Conservation (phyloP, 2,113 vertebrate species). For the Strigops habroptila region DNA sequence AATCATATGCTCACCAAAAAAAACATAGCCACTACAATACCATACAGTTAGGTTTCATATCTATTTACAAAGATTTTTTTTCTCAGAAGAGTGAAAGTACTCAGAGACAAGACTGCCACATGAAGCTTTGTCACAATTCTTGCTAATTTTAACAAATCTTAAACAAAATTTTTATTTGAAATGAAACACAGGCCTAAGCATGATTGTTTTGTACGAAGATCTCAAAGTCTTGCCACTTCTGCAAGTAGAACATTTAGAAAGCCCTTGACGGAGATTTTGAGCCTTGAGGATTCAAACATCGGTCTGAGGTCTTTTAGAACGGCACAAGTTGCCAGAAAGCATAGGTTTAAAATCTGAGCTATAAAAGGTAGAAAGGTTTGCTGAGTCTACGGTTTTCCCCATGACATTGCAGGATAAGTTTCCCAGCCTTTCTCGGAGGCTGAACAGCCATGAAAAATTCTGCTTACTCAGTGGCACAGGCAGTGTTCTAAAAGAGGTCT, state of each 20-base stretch:
- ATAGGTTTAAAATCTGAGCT: neutral
- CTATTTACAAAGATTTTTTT: neutral
- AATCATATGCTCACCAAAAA: neutral
- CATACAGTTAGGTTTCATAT: neutral
- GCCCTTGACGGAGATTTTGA: neutral
- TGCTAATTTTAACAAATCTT: neutral
- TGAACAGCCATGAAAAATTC: neutral
- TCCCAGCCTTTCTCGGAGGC: neutral
- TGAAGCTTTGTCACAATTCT: neutral
- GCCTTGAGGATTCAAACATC: neutral
- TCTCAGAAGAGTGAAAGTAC: neutral
- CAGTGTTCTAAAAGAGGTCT: neutral
- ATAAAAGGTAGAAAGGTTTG: neutral
- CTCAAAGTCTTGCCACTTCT: neutral
- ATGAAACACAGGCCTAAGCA: neutral
- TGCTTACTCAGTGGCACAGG: neutral
- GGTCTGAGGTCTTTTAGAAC: neutral
- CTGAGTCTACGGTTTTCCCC: neutral
- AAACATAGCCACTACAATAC: neutral
- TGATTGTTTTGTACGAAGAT: neutral
- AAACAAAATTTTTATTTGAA: neutral
- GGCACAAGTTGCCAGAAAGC: neutral
- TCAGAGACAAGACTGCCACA: neutral
- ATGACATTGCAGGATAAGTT: neutral
- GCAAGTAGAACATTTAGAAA: neutral